phyloP scores from a whole-genome alignment of 2,113 vertebrate species.

The Chaetodon trifascialis region DNA sequence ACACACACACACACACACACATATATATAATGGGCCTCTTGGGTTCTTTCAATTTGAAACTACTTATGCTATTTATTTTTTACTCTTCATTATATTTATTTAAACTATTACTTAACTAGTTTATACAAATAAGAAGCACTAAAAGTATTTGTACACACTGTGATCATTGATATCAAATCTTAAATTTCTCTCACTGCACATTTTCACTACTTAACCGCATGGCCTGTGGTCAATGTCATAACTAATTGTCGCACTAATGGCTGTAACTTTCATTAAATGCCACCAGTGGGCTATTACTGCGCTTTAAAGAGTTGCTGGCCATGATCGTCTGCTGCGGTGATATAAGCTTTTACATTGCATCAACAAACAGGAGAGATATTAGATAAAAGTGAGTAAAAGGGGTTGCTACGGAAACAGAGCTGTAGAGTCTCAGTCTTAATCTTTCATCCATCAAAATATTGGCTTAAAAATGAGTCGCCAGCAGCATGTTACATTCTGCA shows the following conservation, averaged over 20 bases:
- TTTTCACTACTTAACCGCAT: neutral
- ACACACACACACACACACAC: neutral
- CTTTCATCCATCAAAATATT: conserved; percentile 78
- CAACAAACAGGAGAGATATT: conserved; percentile 70
- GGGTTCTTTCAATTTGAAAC: neutral
- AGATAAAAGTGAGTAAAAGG: conserved; percentile 71
- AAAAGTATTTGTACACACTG: neutral
- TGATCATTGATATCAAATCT: neutral
- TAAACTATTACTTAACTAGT: neutral
- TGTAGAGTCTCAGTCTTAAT: conserved; percentile 69
- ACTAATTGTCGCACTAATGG: conserved; percentile 27
- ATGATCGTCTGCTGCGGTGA: conserved; percentile 48
- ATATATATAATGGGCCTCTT: neutral
- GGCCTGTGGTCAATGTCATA: neutral
- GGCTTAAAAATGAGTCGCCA: conserved; percentile 61
- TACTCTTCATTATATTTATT: neutral
- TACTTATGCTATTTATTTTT: neutral
- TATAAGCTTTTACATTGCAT: conserved; percentile 51
- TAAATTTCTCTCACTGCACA: neutral
- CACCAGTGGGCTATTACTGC: conserved; percentile 12
- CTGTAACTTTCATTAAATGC: conserved; percentile 21
- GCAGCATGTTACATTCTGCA: conserved; percentile 48
- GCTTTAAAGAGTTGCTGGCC: conserved; percentile 42
- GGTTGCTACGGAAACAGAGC: conserved; percentile 85
- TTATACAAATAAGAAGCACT: neutral